Evolutionary conservation across 2,797 vertebrate species (phyloP), one percentile per base, ranked within the genome.

Genomic region (Epinephelus coioides): DNA sequence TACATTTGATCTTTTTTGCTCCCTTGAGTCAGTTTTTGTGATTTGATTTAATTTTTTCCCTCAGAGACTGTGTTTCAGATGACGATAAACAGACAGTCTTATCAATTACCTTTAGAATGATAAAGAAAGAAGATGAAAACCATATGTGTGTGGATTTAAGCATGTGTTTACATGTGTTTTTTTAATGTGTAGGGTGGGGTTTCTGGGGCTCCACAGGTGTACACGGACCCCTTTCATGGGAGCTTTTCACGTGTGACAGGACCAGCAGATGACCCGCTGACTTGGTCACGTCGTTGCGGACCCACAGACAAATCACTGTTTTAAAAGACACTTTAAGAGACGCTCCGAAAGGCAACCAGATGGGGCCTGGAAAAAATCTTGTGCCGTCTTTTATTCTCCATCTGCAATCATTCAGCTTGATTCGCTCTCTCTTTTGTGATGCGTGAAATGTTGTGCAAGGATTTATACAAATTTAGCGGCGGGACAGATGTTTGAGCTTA

Each of bases 311-410:
- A 93, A 95, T 94, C 93, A 93, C 86, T 57, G 83, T 94, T 92
- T 95, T 94, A 95, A 94, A 92, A 87, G 93, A 91, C 91, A 91
- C 88, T 94, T 94, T 92, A 93, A 94, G 90, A 92, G 92, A 91
- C 79, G 65, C 87, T 86, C 86, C 50, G 69, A 91, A 90, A 92
- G 85, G 81, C 92, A 87, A 87, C 85, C 94, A 95, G 92, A 95
- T 94, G 93, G 88, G 76, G 73, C 69, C 80, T 91, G 92, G 92
- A 95, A 94, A 95, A 88, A 95, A 88, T 86, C 67, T 53, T 79
- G 82, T 81, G 86, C 81, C 18, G 77, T 85, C 79, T 85, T 86
- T 91, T 92, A 86, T 89, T 91, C 88, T 89, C 93, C 94, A 95
- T 92, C 94, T 94, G 94, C 79, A 89, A 88, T 91, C 91, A 90